Conservation (phyloP, 1,140 invertebrate genomes). For the Drosophila seguyi region DNA sequence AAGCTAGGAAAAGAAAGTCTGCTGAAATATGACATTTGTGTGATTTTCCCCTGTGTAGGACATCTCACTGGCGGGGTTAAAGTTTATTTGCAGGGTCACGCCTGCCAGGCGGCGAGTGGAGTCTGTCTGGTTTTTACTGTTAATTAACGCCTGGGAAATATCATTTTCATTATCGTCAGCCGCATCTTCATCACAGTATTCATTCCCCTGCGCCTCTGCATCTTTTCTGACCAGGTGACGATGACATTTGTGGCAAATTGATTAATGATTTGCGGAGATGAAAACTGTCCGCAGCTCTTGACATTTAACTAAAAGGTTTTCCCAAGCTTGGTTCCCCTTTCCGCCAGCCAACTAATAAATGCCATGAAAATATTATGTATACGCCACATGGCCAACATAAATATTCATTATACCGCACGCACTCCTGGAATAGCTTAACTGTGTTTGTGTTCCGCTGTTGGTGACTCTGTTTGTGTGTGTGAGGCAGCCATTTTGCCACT, state of each 20-base stretch:
- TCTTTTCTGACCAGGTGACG: slow-evolving; percentile 42
- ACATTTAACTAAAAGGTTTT: slow-evolving; percentile 45
- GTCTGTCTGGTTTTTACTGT: slow-evolving; percentile 42
- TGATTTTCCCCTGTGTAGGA: slow-evolving; percentile 8
- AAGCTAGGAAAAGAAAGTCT: background rate
- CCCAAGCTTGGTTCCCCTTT: slow-evolving; percentile 6
- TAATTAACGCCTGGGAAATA: slow-evolving; percentile 66
- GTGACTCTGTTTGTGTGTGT: slow-evolving; percentile 16
- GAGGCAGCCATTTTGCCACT: slow-evolving; percentile 70
- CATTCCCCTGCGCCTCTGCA: slow-evolving; percentile 7
- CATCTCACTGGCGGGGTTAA: slow-evolving; percentile 58
- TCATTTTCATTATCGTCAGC: slow-evolving; percentile 13
- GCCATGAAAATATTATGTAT: slow-evolving; percentile 76
- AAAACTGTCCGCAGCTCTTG: slow-evolving; percentile 43
- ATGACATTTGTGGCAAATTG: slow-evolving; percentile 57
- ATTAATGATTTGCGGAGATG: slow-evolving; percentile 66
- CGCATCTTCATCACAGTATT: slow-evolving; percentile 20
- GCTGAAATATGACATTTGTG: no score
- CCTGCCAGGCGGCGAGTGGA: slow-evolving; percentile 21
- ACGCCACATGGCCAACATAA: slow-evolving; percentile 74
- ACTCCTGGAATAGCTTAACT: slow-evolving; percentile 45
- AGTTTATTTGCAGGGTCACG: slow-evolving; percentile 64
- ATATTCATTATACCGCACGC: slow-evolving; percentile 70
- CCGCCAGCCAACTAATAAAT: slow-evolving; percentile 58
- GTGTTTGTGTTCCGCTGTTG: slow-evolving; percentile 14